Evolutionary conservation across 2,797 vertebrate genomes (phyloP), one percentile per base, ranked within the genome.

Genomic region (Sebastes matsubarae): DNA sequence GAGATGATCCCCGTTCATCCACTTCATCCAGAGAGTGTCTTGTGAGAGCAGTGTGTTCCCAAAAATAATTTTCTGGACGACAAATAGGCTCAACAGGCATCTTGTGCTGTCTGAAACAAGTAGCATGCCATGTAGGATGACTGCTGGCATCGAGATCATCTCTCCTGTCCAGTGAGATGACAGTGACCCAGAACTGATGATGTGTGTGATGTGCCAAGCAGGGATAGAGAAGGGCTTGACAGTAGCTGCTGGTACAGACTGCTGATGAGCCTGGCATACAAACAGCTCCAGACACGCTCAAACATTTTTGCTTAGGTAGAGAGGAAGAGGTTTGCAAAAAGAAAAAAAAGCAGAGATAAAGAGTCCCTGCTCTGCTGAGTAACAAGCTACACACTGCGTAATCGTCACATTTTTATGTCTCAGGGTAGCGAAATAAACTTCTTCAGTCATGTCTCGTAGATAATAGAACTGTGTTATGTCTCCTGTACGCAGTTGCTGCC

Each of bases 111-210:
- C 79, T 82, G 71, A 77, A 75, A 59, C 38, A 61, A 81, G 72
- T 14, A 24, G 27, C 68, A 34, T 32, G 82, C 20, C 77, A 77
- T 61, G 27, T 82, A 59, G 79, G 81, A 71, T 25, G 80, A 75
- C 79, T 42, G 79, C 80, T 85, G 89, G 82, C 83, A 84, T 87
- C 57, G 16, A 68, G 58, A 89, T 86, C 61, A 75, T 25, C 68
- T 65, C 59, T 66, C 38, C 61, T 22, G 73, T 74, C 80, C 80
- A 67, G 70, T 32, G 70, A 80, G 83, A 81, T 25, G 80, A 86
- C 83, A 42, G 75, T 69, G 83, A 91, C 85, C 86, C 82, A 90
- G 68, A 90, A 77, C 65, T 72, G 81, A 78, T 75, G 79, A 81
- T 82, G 80, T 71, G 50, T 38, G 79, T 5, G 66, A 72, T 66